Evolutionary conservation across 2,797 vertebrate species (phyloP).

Genomic region (Enteromius trimaculatus): DNA sequence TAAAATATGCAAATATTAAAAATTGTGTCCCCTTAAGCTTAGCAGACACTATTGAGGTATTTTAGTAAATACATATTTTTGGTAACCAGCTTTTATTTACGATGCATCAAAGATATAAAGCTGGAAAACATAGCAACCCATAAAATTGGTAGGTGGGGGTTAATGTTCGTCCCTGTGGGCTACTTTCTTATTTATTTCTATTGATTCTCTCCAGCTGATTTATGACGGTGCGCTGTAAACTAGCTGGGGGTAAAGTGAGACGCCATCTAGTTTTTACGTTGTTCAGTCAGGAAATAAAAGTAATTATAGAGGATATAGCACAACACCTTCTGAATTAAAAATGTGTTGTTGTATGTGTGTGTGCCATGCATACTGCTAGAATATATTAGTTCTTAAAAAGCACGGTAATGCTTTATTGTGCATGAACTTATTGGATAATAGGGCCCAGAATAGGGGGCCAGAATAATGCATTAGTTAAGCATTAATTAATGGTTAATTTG

Average conservation of each 20-base stretch:
- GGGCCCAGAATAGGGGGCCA: too few relatives aligned
- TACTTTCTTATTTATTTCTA: conserved; percentile 64
- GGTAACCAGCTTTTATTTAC: conserved; percentile 39
- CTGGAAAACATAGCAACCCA: conserved; percentile 34
- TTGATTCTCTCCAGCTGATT: conserved; percentile 63
- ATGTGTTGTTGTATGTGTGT: not conserved
- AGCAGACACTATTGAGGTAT: not conserved
- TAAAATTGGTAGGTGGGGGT: conserved; percentile 39
- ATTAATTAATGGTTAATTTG: too few relatives aligned
- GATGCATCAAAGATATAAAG: conserved; percentile 23
- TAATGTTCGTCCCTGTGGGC: conserved; percentile 38
- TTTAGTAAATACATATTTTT: not conserved
- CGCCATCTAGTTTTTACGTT: conserved; percentile 35
- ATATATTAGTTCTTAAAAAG: not conserved
- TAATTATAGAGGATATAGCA: conserved; percentile 11
- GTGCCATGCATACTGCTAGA: not conserved
- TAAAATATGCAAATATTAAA: not conserved
- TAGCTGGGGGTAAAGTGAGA: conserved; percentile 42
- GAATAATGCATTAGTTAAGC: too few relatives aligned
- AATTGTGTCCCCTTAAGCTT: not conserved
- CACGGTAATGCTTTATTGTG: not conserved
- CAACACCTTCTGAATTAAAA: not conserved
- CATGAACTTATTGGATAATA: not conserved
- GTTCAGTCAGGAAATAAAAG: conserved; percentile 34
- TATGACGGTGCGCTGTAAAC: conserved; percentile 57